Evolutionary conservation across 2,797 vertebrate genomes (phyloP), one percentile per base, ranked within the genome.

Genomic region (Gambelia wislizenii): DNA sequence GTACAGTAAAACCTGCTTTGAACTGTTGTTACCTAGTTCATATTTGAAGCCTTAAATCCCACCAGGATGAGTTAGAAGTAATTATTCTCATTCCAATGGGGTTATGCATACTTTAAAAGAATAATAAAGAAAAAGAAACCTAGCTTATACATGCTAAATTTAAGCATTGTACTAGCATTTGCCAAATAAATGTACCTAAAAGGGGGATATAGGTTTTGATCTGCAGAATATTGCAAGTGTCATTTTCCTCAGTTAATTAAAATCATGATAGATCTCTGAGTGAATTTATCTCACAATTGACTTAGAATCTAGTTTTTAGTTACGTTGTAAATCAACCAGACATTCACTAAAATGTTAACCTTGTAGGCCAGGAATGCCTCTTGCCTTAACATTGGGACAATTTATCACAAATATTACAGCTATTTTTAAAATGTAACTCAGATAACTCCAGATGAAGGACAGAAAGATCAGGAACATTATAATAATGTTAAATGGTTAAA

Each of bases 51-150:
- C 36, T 56, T 42, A 36, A 85, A 74, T 42, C 7, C 70, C 67
- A 87, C 83, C 80, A 52, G 69, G 0, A 0, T 80, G 89, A 0
- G 0, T 90, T 89, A 87, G 77, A 75, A 76, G 56, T 89, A 92
- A 83, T 89, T 82, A 59, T 83, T 49, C 86, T 85, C 86, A 91
- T 94, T 93, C 61, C 72, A 84, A 33, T 1, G 0, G 2, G 36
- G 70, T 64, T 49, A 84, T 9, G 20, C 39, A 16, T 74, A 18
- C 44, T 89, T 85, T 33, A 64, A 20, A 79, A 39, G 80, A 91
- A 91, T 92, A 91, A 91, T 92, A 93, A 85, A 79, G 92, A 59
- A 20, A 69, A 89, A 79, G 83, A 87, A 93, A 59, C 56, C 56
- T 64, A 44, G 39, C 6, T 49, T 2, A 42, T 87, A 85, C 86